Conservation (phyloP, 2,888 invertebrate species). For the Saturnia japonica region DNA sequence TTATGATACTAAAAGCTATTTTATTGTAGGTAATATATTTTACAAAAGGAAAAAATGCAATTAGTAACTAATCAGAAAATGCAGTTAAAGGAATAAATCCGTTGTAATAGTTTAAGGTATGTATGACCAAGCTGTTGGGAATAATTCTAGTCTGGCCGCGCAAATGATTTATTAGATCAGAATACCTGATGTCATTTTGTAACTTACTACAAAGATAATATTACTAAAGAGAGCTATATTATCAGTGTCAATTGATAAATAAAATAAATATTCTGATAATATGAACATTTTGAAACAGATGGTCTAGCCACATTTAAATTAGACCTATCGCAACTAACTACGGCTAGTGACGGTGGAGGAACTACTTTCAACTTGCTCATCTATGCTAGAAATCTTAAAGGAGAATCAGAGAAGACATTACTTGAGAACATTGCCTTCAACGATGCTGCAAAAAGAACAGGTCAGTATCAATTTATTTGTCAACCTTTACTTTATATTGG, state of each 20-base stretch:
- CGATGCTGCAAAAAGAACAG: conserved; percentile 92
- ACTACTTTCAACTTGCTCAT: conserved; percentile 89
- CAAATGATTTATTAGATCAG: too few species aligned
- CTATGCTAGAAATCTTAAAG: conserved; percentile 92
- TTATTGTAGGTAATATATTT: too few species aligned
- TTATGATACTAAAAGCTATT: too few species aligned
- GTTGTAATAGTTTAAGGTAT: too few species aligned
- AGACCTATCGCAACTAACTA: conserved; percentile 84
- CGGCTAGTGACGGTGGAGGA: conserved; percentile 62
- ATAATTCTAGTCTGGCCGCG: too few species aligned
- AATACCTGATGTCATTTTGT: background rate
- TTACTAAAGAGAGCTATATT: background rate
- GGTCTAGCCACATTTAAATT: conserved; percentile 73
- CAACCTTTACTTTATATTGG: too few species aligned
- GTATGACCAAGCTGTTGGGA: too few species aligned
- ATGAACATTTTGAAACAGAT: conserved; percentile 47
- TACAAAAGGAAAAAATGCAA: too few species aligned
- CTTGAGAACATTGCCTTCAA: conserved; percentile 93
- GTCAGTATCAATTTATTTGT: conserved; percentile 70
- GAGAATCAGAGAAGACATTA: conserved; percentile 90
- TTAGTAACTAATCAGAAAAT: too few species aligned
- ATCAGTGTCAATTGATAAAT: background rate
- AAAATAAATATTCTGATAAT: background rate
- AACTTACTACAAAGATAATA: background rate
- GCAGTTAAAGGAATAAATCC: too few species aligned